Percentiles rank a stretch among this genome's conserved stretches.
Evolutionary conservation across 2,797 vertebrate species (phyloP).

Genomic region (Nannoperca obscura): DNA sequence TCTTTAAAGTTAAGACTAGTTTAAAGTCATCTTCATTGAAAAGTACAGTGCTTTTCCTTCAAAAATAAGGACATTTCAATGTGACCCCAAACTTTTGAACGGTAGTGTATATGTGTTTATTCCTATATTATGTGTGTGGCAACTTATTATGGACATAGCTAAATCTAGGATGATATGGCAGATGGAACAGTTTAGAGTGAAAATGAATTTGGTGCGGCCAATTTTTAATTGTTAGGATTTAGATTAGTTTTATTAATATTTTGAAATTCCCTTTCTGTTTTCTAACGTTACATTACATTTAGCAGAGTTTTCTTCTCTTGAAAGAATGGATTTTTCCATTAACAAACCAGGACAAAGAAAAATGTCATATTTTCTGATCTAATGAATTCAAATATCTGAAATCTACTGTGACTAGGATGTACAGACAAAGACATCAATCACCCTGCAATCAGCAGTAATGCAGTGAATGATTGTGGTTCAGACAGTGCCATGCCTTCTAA

Average conservation of each 20-base stretch:
- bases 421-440: neutral
- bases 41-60: no score
- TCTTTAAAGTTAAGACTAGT: no score
- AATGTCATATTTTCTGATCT: neutral
- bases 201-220: neutral
- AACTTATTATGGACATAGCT: slow-evolving; percentile 35
- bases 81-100: no score
- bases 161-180: slow-evolving; percentile 21
- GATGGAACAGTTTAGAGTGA: neutral
- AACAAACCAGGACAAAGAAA: slow-evolving; percentile 22
- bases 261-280: slow-evolving; percentile 27
- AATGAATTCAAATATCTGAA: neutral
- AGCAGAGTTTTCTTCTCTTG: slow-evolving; percentile 14
- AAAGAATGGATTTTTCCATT: slow-evolving; percentile 22
- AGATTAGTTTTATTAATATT: neutral
- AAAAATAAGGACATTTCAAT: no score
- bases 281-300: neutral
- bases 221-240: slow-evolving; percentile 43
- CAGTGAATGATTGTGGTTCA: neutral
- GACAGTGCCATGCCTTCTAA: neutral
- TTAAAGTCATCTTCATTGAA: no score
- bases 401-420: neutral
- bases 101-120: slow-evolving; percentile 8
- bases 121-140: slow-evolving; percentile 6
- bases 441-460: neutral